Conservation (phyloP, 2,113 vertebrate genomes). For the Ceratotherium simum region DNA sequence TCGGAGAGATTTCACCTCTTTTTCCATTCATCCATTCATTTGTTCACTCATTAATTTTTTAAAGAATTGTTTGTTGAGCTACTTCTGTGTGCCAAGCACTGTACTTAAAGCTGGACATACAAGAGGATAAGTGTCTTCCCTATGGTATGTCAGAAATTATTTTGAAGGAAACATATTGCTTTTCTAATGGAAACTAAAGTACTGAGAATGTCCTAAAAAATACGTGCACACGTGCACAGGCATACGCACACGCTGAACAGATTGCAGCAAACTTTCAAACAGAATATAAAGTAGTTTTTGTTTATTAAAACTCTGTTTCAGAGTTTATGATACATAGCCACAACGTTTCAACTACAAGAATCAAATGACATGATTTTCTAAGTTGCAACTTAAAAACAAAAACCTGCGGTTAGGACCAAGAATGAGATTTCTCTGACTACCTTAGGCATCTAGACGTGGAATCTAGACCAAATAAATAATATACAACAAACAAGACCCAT, state of each 20-base stretch:
- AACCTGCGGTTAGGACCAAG: slow-evolving; percentile 10
- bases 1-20: not conserved
- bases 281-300: slow-evolving; percentile 11
- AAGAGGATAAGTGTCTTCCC: not conserved
- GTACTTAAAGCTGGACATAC: not conserved
- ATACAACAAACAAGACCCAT: not conserved
- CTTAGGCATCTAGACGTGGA: not conserved
- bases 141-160: not conserved
- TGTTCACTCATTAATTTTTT: not conserved
- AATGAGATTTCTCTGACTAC: not conserved
- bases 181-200: slow-evolving; percentile 33
- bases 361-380: slow-evolving; percentile 23
- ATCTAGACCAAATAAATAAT: slow-evolving; percentile 43
- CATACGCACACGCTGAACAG: not conserved
- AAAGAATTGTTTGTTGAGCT: not conserved
- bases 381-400: not conserved
- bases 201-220: slow-evolving; percentile 49
- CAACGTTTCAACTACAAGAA: not conserved
- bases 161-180: slow-evolving; percentile 31
- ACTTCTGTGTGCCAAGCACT: not conserved
- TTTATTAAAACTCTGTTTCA: slow-evolving; percentile 27
- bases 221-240: not conserved
- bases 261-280: not conserved
- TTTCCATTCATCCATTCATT: not conserved
- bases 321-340: not conserved